Conservation (phyloP, 2,797 vertebrate genomes). For the Erethizon dorsatum region DNA sequence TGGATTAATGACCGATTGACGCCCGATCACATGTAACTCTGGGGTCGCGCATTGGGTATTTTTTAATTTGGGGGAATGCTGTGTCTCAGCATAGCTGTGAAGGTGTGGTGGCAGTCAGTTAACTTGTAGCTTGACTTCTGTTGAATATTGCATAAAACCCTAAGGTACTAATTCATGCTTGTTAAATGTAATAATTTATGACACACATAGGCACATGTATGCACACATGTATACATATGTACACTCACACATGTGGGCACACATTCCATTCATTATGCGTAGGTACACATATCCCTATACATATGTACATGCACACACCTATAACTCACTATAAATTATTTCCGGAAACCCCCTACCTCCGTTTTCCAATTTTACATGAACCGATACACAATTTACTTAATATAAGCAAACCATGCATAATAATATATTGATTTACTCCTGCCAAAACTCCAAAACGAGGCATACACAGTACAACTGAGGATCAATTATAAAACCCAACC, state of each 20-base stretch:
- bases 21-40: neutral
- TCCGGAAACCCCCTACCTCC: neutral
- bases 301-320: neutral
- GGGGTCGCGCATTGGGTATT: fast-evolving
- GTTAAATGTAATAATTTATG: no score
- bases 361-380: neutral
- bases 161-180: neutral
- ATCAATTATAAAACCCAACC: neutral
- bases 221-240: no score
- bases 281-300: neutral
- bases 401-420: neutral
- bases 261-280: neutral
- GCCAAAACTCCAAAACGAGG: neutral
- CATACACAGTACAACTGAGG: neutral
- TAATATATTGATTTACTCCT: neutral
- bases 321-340: neutral
- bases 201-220: no score
- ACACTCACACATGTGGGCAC: neutral
- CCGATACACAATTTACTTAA: neutral
- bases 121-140: neutral
- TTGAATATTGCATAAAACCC: no score
- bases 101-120: neutral
- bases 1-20: neutral
- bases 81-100: neutral
- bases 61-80: neutral